phyloP scores from a whole-genome alignment of 2,888 invertebrate species.

The Hypercompe scribonia region DNA sequence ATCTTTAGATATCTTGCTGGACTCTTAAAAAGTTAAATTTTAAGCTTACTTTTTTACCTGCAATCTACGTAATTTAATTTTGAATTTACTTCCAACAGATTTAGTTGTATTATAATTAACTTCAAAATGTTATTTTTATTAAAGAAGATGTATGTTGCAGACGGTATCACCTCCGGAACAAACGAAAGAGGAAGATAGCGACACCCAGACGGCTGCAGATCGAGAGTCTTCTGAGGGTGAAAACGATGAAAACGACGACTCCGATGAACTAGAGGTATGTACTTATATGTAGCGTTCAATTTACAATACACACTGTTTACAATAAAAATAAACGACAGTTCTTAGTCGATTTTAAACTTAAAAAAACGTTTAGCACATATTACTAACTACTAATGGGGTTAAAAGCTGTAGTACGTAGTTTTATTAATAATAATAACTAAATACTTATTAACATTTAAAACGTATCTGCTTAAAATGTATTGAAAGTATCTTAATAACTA shows the following conservation, averaged over 20 bases:
- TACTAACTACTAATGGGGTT: conserved; percentile 1
- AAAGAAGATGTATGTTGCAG: conserved; percentile 45
- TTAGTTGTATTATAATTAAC: neutral
- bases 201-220: conserved; percentile 70
- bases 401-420: neutral
- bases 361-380: neutral
- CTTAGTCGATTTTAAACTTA: neutral
- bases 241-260: conserved; percentile 89
- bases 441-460: neutral
- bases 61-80: neutral
- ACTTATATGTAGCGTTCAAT: conserved; percentile 7
- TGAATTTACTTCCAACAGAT: neutral
- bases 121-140: neutral
- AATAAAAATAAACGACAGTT: neutral
- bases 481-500: neutral
- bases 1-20: neutral
- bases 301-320: neutral
- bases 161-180: conserved; percentile 56
- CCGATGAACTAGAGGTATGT: conserved; percentile 88
- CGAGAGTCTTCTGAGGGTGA: conserved; percentile 87
- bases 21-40: too few species aligned
- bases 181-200: conserved; percentile 65
- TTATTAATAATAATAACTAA: neutral
- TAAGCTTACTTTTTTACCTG: too few species aligned
- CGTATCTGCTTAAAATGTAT: neutral